phyloP scores from a whole-genome alignment of 2,797 vertebrate species.

The Ptychadena robeensis region DNA sequence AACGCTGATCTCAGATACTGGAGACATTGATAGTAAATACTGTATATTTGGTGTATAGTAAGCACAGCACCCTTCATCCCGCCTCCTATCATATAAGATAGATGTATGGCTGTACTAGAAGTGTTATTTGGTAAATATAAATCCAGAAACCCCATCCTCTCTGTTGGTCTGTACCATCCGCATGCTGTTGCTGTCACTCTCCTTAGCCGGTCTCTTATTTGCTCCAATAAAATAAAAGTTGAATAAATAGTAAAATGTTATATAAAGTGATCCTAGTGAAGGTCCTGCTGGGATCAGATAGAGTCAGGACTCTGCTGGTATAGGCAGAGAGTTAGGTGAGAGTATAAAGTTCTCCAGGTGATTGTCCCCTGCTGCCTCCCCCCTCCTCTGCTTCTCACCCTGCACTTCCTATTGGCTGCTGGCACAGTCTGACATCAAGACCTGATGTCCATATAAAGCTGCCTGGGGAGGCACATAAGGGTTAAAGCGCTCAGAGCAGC shows the following conservation, averaged over 20 bases:
- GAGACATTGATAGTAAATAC: too few species aligned
- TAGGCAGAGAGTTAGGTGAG: constrained; percentile 11
- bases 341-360: constrained; percentile 39
- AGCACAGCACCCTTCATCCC: too few species aligned
- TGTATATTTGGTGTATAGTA: background rate
- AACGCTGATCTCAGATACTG: background rate
- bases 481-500: constrained; percentile 64
- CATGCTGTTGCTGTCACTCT: background rate
- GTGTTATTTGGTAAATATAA: too few species aligned
- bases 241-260: background rate
- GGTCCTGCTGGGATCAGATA: background rate
- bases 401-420: constrained; percentile 73
- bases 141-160: too few species aligned
- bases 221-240: background rate
- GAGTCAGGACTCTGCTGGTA: background rate
- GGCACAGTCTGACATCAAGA: constrained; percentile 70
- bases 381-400: constrained; percentile 52
- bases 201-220: constrained; percentile 10
- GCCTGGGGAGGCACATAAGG: constrained; percentile 67
- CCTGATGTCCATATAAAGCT: constrained; percentile 72
- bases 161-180: too few species aligned
- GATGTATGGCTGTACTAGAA: too few species aligned
- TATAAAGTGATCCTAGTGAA: background rate
- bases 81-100: too few species aligned
- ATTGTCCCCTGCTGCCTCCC: constrained; percentile 51